Base-by-base conservation (phyloP, 35 echinoderm and acorn worm species). In the Ophioderma brevispina region DNA sequence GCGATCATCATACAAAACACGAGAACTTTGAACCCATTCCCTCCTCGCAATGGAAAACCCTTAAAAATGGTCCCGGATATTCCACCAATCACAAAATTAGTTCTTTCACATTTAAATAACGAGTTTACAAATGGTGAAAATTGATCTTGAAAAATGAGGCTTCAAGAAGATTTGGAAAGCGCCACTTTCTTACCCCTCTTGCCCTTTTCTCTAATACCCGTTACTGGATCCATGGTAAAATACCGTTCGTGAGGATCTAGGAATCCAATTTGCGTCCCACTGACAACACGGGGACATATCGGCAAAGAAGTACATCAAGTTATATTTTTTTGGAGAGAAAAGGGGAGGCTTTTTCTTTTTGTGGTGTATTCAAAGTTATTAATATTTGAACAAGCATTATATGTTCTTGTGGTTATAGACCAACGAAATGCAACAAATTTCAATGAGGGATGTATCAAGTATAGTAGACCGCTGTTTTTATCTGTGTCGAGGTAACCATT, bases 1-100 rank as follows among this genome's bases (percentile, higher is more conserved):
- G 1, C 5, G 25, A 18, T 85, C 31, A 39, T 75, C 76, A 0
- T 37, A 37, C 13, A 87, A 41, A 13, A 86, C 50, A n/a, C n/a
- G n/a, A n/a, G n/a, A n/a, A n/a, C n/a, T n/a, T n/a, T n/a, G 81
- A 83, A 6, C 36, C 37, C n/a, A n/a, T n/a, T n/a, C n/a, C n/a
- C n/a, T n/a, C n/a, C n/a, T n/a, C n/a, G n/a, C n/a, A n/a, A n/a
- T n/a, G 23, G 81, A 40, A 83, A 83, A 83, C 8, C 81, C 36
- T n/a, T 46, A 33, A 83, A 83, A 83, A 83, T 83, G 52, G 81
- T 83, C 81, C 81, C 15, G 40, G 39, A 40, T 43, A 83, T 31
- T 23, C 50, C 25, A 41, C 81, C 81, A 43, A 33, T 83, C 13
- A 30, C 14, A 83, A 83, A 83, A 43, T 46, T 83, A 10, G 11